phyloP scores from a whole-genome alignment of 1,140 invertebrate species.

The Eciton burchellii region DNA sequence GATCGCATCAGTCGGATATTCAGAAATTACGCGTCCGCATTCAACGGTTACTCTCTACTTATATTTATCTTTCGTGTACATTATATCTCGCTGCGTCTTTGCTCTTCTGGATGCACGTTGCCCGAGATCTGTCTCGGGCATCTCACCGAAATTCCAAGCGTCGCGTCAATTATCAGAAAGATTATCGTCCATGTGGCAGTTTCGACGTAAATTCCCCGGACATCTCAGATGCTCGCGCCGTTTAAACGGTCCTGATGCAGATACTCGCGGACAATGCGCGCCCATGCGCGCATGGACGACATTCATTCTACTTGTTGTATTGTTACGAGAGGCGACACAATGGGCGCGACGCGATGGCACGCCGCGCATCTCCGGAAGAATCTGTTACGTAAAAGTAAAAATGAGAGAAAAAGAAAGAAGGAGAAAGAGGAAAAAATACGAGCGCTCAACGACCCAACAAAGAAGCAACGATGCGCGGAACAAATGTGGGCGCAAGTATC shows the following conservation, averaged over 20 bases:
- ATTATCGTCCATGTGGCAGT: not conserved
- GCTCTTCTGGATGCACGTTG: not conserved
- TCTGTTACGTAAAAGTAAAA: slow-evolving; percentile 1
- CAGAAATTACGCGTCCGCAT: too few relatives aligned
- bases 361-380: not conserved
- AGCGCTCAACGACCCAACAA: slow-evolving; percentile 12
- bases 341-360: not conserved
- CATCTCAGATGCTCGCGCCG: not conserved
- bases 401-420: not conserved
- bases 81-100: not conserved
- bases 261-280: not conserved
- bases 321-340: not conserved
- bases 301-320: not conserved
- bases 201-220: not conserved
- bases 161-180: not conserved
- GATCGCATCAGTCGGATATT: not conserved
- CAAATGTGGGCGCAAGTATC: not conserved
- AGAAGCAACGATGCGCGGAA: not conserved
- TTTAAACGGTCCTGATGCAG: not conserved
- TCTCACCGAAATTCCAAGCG: not conserved
- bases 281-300: not conserved
- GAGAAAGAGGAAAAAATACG: not conserved
- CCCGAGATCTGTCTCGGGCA: too few relatives aligned
- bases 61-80: too few relatives aligned
- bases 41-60: too few relatives aligned